Evolutionary conservation across 1,140 invertebrate species (phyloP).

Genomic region (Cyclina sinensis): DNA sequence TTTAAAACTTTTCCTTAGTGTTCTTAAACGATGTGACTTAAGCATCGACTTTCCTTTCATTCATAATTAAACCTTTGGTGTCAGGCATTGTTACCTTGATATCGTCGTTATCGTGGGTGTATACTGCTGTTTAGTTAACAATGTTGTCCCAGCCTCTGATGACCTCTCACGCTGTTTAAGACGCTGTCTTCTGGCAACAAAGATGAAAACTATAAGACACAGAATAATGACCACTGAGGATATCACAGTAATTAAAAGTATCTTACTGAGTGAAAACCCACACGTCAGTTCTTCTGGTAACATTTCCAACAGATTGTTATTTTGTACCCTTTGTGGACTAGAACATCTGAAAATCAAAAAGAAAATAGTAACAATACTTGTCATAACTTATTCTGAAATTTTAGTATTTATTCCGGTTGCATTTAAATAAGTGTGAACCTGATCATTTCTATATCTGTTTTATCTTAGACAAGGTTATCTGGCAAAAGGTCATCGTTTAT

Average conservation of each 20-base stretch:
- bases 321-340: not conserved
- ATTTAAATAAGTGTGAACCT: too few species aligned
- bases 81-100: conserved; percentile 37
- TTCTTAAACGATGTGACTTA: too few species aligned
- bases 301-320: conserved; percentile 18
- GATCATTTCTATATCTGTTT: too few species aligned
- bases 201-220: not conserved
- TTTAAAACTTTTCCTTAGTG: too few species aligned
- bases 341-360: conserved; percentile 37
- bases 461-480: too few species aligned
- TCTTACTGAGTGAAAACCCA: not conserved
- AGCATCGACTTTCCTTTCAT: conserved; percentile 50
- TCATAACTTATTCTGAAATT: too few species aligned
- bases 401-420: too few species aligned
- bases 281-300: conserved; percentile 44
- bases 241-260: not conserved
- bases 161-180: not conserved
- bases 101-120: conserved; percentile 53
- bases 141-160: too few species aligned
- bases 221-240: not conserved
- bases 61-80: conserved; percentile 15
- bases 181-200: not conserved
- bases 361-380: too few species aligned
- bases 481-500: too few species aligned
- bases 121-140: conserved; percentile 61